Base-by-base conservation (phyloP, 2,797 vertebrate genomes). In the Brachymystax lenok region DNA sequence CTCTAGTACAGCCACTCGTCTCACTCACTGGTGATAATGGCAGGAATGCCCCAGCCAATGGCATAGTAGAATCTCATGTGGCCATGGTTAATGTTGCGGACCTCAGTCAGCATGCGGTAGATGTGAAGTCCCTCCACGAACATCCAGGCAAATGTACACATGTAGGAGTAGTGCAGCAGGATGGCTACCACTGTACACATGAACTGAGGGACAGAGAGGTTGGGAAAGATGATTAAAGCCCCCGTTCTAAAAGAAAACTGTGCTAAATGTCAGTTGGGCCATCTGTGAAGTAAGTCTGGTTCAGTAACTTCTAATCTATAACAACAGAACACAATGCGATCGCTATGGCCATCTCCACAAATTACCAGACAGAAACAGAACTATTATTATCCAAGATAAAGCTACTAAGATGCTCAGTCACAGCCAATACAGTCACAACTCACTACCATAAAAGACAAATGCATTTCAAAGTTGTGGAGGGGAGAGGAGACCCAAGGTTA, bases 1-100 rank as follows among this genome's bases (percentile, higher is more conserved):
- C 24, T 24, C 24, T 24, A 24, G 24, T 24, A 24, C 24, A 24
- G 24, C 24, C 24, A 24, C 24, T 24, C n/a, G 28, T 13, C 4
- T 24, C 50, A 54, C 86, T 84, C 91, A 96, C 96, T 96, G 88
- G 95, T 96, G 86, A 97, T 92, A 51, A 96, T 87, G 78, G 96
- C 96, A 0, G 96, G 95, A 85, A 96, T 86, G 77, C 95, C 96
- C 95, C 96, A 97, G 79, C 96, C 96, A 59, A 96, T 91, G 0
- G 95, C 93, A 0, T 95, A 95, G 90, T 97, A 96, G 92, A 97
- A 96, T 4, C 95, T 73, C 96, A 97, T 96, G 86, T 94, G 96
- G 5, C 96, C 96, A 0, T 92, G 88, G 86, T 96, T 95, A 73
- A 97, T 95, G 87, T 97, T 96, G 82, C 96, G 95, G 61, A 90